Base-by-base conservation (phyloP, 2,797 vertebrate species). In the Ammospiza maritima region DNA sequence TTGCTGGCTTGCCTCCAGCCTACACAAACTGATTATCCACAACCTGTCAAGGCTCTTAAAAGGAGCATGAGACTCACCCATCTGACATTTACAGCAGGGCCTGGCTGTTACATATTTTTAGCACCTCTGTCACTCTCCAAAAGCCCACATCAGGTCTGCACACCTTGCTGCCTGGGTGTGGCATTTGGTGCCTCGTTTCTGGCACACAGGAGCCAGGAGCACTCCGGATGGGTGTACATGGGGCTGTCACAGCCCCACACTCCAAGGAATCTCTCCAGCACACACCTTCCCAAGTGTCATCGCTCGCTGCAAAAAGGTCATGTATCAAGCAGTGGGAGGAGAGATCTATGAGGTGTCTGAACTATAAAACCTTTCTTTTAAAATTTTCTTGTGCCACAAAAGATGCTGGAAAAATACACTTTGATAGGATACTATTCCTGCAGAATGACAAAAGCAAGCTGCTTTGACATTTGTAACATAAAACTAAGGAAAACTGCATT, bases 1-100 rank as follows among this genome's bases (percentile, higher is more conserved):
- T 7, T 65, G 69, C 90, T 95, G 78, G 57, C 72, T 89, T 74
- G 18, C 48, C 50, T 90, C n/a, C 61, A 83, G 38, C 61, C 93
- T 87, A 65, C 80, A 77, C 10, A 26, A 83, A 72, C 67, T 50
- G 30, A 92, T 91, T 93, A 81, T 30, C 65, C 74, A 57, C 56
- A 73, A 48, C 74, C 81, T 85, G 78, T 85, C 91, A 89, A 53
- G 89, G 21, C 48, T 78, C 34, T 85, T 16, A 36, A 29, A 34
- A 45, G 40, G 74, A 90, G n/a, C 7, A 1, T 56, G 38, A 81
- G 75, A 60, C 54, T 90, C 2, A 0, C 61, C 57, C 60, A 42
- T 87, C 71, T 70, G 81, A 73, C 0, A 0, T 70, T 69, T 75
- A 17, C 79, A 78, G 54, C 18, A 9, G 34, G 32, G 20, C 29